phyloP scores from a whole-genome alignment of 2,113 vertebrate genomes.

The Malurus melanocephalus region DNA sequence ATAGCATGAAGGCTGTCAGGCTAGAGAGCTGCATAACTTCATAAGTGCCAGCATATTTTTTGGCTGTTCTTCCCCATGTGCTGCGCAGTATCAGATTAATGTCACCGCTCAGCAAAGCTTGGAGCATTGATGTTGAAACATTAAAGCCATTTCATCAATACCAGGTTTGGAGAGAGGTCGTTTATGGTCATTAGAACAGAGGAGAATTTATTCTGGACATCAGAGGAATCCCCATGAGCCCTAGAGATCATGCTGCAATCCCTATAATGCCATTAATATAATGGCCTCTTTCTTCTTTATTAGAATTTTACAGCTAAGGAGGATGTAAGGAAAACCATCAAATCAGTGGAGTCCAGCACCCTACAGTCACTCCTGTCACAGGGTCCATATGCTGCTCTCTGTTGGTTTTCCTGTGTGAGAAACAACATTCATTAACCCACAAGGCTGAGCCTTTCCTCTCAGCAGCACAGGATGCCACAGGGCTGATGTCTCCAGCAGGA shows the following conservation, averaged over 20 bases:
- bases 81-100: constrained; percentile 46
- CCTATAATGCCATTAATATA: constrained; percentile 45
- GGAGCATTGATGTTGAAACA: constrained; percentile 50
- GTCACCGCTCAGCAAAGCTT: constrained; percentile 49
- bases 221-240: constrained; percentile 42
- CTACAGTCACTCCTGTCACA: constrained; percentile 42
- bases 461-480: background rate
- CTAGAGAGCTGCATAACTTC: background rate
- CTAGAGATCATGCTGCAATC: constrained; percentile 44
- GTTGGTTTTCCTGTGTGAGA: constrained; percentile 28
- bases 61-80: constrained; percentile 22
- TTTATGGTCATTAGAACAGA: constrained; percentile 53
- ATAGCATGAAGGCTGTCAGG: constrained; percentile 24
- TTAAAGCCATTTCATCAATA: constrained; percentile 60
- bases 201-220: constrained; percentile 54
- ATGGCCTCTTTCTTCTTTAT: constrained; percentile 59
- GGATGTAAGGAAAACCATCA: constrained; percentile 50
- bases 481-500: constrained; percentile 31
- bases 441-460: background rate
- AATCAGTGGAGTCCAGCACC: constrained; percentile 56
- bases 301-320: constrained; percentile 47
- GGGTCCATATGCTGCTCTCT: constrained; percentile 54
- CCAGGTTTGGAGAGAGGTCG: constrained; percentile 33
- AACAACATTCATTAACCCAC: constrained; percentile 27
- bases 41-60: background rate